Evolutionary conservation across 2,797 vertebrate species (phyloP).

Genomic region (Crenuchus spilurus): DNA sequence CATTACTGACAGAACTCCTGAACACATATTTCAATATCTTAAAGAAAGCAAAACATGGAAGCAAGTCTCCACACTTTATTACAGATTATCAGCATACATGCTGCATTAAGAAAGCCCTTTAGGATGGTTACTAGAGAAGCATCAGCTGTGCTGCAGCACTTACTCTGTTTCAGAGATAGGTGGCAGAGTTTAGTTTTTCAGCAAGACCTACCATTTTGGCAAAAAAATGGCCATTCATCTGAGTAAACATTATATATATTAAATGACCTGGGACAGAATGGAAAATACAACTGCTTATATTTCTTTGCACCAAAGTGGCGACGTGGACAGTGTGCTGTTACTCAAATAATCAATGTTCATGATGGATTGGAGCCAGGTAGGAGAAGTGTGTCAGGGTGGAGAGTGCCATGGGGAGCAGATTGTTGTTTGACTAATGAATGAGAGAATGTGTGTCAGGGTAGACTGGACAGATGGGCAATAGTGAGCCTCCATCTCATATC

Average conservation of each 20-base stretch:
- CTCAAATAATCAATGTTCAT: constrained; percentile 7
- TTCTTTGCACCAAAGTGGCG: not conserved
- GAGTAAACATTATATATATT: not conserved
- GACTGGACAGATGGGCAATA: constrained; percentile 57
- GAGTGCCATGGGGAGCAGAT: constrained; percentile 45
- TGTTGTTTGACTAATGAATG: constrained; percentile 54
- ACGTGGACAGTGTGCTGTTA: not conserved
- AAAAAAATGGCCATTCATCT: constrained; percentile 6
- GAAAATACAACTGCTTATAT: not conserved
- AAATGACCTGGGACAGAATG: not conserved
- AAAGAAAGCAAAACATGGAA: not conserved
- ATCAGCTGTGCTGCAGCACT: not conserved
- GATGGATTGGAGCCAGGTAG: constrained; percentile 35
- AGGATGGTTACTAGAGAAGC: no score
- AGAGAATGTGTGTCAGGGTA: constrained; percentile 49
- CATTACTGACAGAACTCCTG: no score
- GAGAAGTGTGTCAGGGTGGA: constrained; percentile 20
- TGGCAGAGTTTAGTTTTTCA: constrained; percentile 46
- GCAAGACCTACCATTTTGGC: not conserved
- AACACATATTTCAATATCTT: not conserved
- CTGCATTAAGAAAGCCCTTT: not conserved
- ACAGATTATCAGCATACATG: not conserved
- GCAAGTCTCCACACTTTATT: not conserved
- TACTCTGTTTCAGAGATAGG: constrained; percentile 43
- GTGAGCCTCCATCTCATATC: constrained; percentile 43